Evolutionary conservation across 2,113 vertebrate species (phyloP).

Genomic region (Benthochromis sp.): DNA sequence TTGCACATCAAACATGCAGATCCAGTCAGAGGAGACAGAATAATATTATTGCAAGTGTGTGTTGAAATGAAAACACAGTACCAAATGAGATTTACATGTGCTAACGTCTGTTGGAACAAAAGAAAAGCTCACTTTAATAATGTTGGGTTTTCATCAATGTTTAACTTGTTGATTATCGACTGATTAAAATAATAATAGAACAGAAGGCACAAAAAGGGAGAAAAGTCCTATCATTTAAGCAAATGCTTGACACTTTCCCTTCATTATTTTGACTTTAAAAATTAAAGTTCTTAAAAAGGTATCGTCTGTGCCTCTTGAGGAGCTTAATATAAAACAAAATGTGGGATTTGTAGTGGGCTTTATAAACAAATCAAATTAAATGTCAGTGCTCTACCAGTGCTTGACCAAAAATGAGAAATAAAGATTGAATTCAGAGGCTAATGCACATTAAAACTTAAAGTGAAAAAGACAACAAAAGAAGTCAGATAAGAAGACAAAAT

Average conservation of each 20-base stretch:
- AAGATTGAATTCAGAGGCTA: background rate
- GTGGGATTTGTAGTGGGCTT: background rate
- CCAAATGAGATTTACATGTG: background rate
- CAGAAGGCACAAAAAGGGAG: background rate
- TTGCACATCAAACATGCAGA: conserved; percentile 26
- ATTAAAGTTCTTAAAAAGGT: background rate
- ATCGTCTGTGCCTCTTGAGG: background rate
- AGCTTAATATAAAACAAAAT: background rate
- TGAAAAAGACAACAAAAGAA: background rate
- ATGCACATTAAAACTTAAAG: background rate
- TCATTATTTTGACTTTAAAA: background rate
- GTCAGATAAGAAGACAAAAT: background rate
- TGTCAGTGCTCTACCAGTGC: background rate
- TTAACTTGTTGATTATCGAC: background rate
- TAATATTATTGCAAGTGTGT: conserved; percentile 28
- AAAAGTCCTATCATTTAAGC: background rate
- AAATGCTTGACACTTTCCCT: background rate
- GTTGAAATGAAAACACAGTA: background rate
- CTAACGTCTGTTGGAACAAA: background rate
- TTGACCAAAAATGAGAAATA: background rate
- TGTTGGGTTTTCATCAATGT: background rate
- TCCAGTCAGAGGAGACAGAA: conserved; percentile 12
- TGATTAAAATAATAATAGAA: background rate
- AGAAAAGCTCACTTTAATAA: background rate
- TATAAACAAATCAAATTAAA: background rate